Conservation (phyloP, 2,888 invertebrate species). For the Drosophila quasianomalipes region DNA sequence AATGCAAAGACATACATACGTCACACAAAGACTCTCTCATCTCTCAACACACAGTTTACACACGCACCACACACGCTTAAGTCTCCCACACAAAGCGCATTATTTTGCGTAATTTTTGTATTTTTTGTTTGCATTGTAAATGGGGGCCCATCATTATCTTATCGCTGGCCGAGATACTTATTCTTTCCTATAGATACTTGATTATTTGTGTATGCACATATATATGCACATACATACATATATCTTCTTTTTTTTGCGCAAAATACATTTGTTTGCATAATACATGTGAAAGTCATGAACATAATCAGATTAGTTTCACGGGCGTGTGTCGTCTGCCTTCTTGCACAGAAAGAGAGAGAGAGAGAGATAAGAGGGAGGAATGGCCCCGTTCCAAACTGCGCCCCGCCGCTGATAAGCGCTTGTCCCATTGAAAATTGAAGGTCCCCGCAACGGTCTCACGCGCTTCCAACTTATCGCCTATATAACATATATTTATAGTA, state of each 20-base stretch:
- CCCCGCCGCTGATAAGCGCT: constrained; percentile 56
- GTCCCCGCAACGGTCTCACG: constrained; percentile 62
- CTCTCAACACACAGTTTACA: not conserved
- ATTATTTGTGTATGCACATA: not conserved
- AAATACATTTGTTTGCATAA: constrained; percentile 11
- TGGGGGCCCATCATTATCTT: constrained; percentile 39
- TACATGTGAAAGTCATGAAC: constrained; percentile 35
- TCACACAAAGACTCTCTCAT: not conserved
- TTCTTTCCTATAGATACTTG: constrained; percentile 31
- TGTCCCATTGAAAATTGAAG: constrained; percentile 55
- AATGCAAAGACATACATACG: constrained; percentile 2
- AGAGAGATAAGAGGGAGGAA: constrained; percentile 2
- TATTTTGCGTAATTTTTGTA: constrained; percentile 3
- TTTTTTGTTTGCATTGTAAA: constrained; percentile 4
- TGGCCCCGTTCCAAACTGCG: not conserved
- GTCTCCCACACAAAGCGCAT: not conserved
- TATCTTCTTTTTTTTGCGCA: constrained; percentile 12
- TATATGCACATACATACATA: not conserved
- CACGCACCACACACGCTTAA: not conserved
- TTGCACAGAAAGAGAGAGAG: not conserved
- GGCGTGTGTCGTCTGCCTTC: constrained; percentile 35
- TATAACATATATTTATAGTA: constrained; percentile 5
- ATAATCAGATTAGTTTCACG: constrained; percentile 57
- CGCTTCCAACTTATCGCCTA: constrained; percentile 63
- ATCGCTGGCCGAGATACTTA: constrained; percentile 19